Evolutionary conservation across 2,797 vertebrate species (phyloP), one percentile per base, ranked within the genome.

Genomic region (Xyrichtys novacula): DNA sequence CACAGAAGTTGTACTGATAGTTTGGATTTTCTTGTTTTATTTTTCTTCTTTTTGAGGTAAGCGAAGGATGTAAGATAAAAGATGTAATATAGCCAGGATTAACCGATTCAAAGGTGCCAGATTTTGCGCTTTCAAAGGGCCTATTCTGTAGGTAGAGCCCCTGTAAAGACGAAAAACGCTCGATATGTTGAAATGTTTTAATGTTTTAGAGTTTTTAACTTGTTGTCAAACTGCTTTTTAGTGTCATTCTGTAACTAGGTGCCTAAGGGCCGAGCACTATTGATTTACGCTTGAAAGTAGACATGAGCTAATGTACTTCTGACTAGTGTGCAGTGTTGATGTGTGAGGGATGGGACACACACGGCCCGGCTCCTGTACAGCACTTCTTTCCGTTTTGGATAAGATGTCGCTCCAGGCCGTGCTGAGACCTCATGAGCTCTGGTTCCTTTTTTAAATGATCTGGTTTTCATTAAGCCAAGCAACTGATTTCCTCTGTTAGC

Each of bases 51-150:
- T 76, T 76, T 77, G 78, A 87, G 84, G 69, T 88, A 85, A 91
- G 85, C 83, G 84, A 91, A 91, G 89, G 92, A 87, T 93, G 90
- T 92, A 91, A 86, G 88, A 92, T 88, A 87, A 84, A 78, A 71
- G 67, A 73, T 92, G 90, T 94, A 89, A 90, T 71, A 88, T 91
- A 93, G 91, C 86, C 88, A 83, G 88, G 88, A 91, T 88, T 80
- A 93, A 94, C 93, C 92, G 93, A 94, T 95, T 93, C 88, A 87
- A 94, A 94, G 93, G 94, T 95, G 94, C 93, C 92, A 94, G 90
- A 91, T 88, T 91, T 90, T 90, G 85, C 62, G 85, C 73, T 91
- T 88, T 86, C 79, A 7, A 38, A 47, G 81, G 83, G 89, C 80
- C 75, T 84, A 61, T 67, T 48, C 76, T 65, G 70, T 53, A 4